Evolutionary conservation across 1,140 invertebrate species (phyloP), one percentile per base, ranked within the genome.

Genomic region (Drosophila mojavensis): DNA sequence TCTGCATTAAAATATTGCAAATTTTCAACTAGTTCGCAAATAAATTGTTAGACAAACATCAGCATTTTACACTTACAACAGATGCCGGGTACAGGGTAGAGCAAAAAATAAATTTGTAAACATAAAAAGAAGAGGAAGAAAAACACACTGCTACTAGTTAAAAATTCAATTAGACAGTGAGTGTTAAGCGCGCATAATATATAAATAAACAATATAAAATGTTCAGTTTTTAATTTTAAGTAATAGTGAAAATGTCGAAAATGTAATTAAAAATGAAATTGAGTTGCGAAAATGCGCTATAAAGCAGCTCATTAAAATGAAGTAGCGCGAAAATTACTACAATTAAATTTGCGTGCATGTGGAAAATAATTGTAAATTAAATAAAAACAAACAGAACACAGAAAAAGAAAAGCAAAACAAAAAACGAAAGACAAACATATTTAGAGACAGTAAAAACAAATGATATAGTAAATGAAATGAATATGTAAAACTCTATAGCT

Each of bases 221-320:
- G 51, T 73, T 73, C 58, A 73, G 47, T 79, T 73, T 33, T 64
- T 66, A 72, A 74, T 79, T 78, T 80, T 67, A 75, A 72, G 66
- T 41, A 79, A 68, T 59, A 79, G 67, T 67, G 43, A 20, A 78
- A 78, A 80, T 70, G 76, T 72, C 80, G 77, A 83, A 81, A 83
- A 78, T 89, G 78, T 89, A 89, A 89, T 84, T 89, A 89, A 78
- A 89, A 55, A 83, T 81, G 63, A 56, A 79, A 88, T 77, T 78
- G 63, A 80, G 65, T 65, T 33, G 65, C 17, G 53, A 54, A 72
- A 64, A 68, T 75, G 54, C 47, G 28, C 41, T 41, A 43, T 63
- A 17, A 39, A 61, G 58, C 67, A 66, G 75, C 64, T 86, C 76
- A 78, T 88, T 88, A 80, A 88, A 88, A 72, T 71, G 68, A 77